Percentiles rank a stretch among this genome's conserved stretches.
phyloP scores from a whole-genome alignment of 2,797 vertebrate genomes.

The Lophius americanus region DNA sequence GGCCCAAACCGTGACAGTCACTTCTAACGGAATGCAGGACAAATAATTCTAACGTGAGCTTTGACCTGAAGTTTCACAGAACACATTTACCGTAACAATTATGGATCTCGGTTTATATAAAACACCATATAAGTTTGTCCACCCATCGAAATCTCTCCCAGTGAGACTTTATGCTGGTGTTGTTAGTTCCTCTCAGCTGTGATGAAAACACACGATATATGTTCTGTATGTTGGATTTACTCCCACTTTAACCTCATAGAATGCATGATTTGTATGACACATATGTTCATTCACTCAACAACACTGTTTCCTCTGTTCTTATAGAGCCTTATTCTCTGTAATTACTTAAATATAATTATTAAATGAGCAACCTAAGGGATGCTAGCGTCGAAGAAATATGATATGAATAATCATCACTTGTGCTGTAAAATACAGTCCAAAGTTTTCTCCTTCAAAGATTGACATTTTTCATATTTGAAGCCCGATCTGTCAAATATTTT shows the following conservation, averaged over 20 bases:
- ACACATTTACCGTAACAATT: no score
- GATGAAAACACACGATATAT: not conserved
- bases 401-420: no score
- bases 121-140: no score
- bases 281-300: not conserved
- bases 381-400: no score
- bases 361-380: no score
- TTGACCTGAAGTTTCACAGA: no score
- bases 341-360: not conserved
- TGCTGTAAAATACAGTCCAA: no score
- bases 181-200: not conserved
- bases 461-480: not conserved
- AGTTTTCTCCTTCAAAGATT: no score
- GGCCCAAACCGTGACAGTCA: no score
- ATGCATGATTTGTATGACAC: slow-evolving; percentile 15
- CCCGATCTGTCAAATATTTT: not conserved
- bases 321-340: slow-evolving; percentile 1
- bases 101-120: no score
- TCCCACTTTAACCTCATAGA: not conserved
- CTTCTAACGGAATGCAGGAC: no score
- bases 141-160: not conserved
- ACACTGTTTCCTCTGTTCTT: not conserved
- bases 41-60: no score
- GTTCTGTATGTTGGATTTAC: not conserved
- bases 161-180: slow-evolving; percentile 32